Evolutionary conservation across 1,140 invertebrate species (phyloP), one percentile per base, ranked within the genome.

Genomic region (Sogatella furcifera): DNA sequence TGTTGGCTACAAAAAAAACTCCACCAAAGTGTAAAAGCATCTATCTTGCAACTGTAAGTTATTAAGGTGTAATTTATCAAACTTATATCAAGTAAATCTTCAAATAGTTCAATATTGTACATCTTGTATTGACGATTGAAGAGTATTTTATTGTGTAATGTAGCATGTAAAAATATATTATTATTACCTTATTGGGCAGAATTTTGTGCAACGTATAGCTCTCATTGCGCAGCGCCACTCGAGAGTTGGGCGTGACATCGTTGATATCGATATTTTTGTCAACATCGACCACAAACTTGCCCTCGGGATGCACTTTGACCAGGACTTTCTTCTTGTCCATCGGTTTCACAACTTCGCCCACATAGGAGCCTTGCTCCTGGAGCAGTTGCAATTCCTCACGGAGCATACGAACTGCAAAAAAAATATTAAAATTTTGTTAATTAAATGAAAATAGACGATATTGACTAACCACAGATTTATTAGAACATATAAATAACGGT

Each of bases 311-410:
- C 11, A 99, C 95, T 79, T 99, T 99, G 0, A 99, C 97, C 0
- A 99, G 77, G 2, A 99, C 97, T 77, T 99, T 99, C 75, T 99
- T 99, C 73, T 99, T 99, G 72, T 99, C 97, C 96, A 99, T 99
- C 0, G 95, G 94, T 73, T 99, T 99, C 0, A 98, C 95, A 28
- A 99, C 97, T 79, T 99, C 97, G 11, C 97, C 97, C 5, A 99
- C 97, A 77, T 99, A 99, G 11, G 95, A 98, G 10, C 97, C 97
- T 77, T 99, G 97, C 71, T 99, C 97, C 77, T 99, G 97, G 11
- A 99, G 78, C 11, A 98, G 80, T 75, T 98, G 96, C 0, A 99
- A 76, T 72, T 99, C 97, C 75, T 99, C 97, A 14, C 97, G 83
- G 34, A 99, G 75, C 90, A 98, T 95, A 52, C 97, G 86, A 28